A percentile compares a stretch with the other conserved stretches of the same genome.
Conservation (phyloP, 2,888 invertebrate species). For the Malthinus seriepunctatus region DNA sequence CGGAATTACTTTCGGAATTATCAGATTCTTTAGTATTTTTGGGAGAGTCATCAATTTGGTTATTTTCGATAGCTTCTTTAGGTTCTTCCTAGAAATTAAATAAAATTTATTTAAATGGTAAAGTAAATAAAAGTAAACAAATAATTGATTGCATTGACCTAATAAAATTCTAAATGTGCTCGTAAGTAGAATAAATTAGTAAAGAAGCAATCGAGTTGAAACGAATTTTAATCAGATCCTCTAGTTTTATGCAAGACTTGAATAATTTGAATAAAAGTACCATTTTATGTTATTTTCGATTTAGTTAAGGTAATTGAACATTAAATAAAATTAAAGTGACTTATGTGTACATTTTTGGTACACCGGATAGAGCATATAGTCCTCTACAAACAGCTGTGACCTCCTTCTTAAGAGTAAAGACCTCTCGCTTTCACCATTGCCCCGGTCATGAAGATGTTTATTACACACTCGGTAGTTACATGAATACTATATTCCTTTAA, state of each 20-base stretch:
- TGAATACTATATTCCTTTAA: constrained; percentile 14
- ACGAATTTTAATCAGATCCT: background rate
- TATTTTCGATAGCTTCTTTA: constrained; percentile 10
- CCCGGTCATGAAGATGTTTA: constrained; percentile 41
- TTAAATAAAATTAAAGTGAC: background rate
- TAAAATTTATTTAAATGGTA: background rate
- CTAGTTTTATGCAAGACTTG: background rate
- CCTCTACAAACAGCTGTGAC: constrained; percentile 38
- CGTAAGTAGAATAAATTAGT: background rate
- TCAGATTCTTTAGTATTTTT: constrained; percentile 38
- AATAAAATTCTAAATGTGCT: constrained; percentile 1
- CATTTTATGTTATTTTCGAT: background rate
- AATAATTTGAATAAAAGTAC: too few relatives aligned
- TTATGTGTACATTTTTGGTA: too few relatives aligned
- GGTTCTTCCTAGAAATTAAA: constrained; percentile 30
- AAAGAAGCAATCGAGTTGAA: background rate
- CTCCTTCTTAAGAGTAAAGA: constrained; percentile 45
- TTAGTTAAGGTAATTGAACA: background rate
- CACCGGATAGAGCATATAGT: constrained; percentile 22
- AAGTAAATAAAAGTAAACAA: too few relatives aligned
- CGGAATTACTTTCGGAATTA: constrained; percentile 44
- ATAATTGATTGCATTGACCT: background rate
- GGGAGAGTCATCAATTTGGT: constrained; percentile 9
- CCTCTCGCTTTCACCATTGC: constrained; percentile 51
- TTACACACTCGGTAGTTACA: constrained; percentile 20